These are phyloP conservation scores for Epinotia nisella DNA, from an alignment of 2,888 invertebrate species.

Conservation along the genomic window DNA sequence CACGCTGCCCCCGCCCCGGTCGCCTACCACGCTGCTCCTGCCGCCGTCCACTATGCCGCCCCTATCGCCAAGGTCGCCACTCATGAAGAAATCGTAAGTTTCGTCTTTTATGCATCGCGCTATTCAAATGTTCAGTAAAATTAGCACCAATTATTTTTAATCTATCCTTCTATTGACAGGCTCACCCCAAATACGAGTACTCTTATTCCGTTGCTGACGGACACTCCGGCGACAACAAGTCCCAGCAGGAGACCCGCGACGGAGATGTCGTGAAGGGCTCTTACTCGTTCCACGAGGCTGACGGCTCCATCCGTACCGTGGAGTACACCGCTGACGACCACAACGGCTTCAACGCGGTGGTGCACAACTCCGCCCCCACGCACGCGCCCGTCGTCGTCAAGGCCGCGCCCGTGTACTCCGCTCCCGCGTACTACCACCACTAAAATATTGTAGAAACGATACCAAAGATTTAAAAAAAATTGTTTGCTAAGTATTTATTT, in stretches of 20 bases:
- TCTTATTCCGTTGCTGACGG: conserved; percentile 80
- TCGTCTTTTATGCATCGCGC: neutral
- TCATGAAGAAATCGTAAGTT: conserved; percentile 6
- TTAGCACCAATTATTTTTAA: neutral
- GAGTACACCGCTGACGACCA: conserved; percentile 80
- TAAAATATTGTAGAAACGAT: neutral
- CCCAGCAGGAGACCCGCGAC: conserved; percentile 77
- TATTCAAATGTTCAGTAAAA: no score
- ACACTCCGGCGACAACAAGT: conserved; percentile 82
- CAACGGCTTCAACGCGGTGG: conserved; percentile 70
- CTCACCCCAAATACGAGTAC: conserved; percentile 73
- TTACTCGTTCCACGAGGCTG: conserved; percentile 79
- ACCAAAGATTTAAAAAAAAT: neutral
- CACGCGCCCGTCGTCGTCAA: conserved; percentile 49
- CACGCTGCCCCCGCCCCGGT: conserved; percentile 47
- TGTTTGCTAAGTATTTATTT: neutral
- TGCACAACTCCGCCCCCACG: conserved; percentile 55
- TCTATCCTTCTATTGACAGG: conserved; percentile 49
- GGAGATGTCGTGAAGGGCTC: conserved; percentile 81
- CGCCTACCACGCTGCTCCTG: conserved; percentile 47
- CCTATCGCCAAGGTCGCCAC: conserved; percentile 46
- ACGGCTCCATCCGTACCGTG: conserved; percentile 79
- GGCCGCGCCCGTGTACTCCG: conserved; percentile 49
- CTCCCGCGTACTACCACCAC: conserved; percentile 11
- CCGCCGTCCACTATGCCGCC: conserved; percentile 52